Conservation (phyloP, 2,888 invertebrate species). For the Ennomos fuscantarius region DNA sequence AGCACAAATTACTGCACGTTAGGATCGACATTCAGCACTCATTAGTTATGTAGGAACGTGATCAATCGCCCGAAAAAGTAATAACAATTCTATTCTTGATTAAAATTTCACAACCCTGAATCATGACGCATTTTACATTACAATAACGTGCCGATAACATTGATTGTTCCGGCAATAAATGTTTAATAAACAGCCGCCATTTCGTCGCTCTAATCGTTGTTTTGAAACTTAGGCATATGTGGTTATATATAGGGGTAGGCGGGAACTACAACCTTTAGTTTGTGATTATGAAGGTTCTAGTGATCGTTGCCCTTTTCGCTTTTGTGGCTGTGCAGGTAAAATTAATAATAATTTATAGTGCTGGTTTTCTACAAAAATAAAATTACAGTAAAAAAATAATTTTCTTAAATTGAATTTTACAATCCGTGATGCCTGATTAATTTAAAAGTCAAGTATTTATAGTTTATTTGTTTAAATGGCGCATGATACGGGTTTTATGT, state of each 20-base stretch:
- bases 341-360: not conserved
- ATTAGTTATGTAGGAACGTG: conserved; percentile 1
- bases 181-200: conserved; percentile 37
- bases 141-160: conserved; percentile 30
- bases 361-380: no score
- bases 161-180: conserved; percentile 35
- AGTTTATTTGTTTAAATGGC: not conserved
- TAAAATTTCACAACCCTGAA: conserved; percentile 13
- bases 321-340: conserved; percentile 71
- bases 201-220: conserved; percentile 24
- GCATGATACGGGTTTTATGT: no score
- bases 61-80: not conserved
- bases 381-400: no score
- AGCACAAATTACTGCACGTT: no score
- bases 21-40: no score
- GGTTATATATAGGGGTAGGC: conserved; percentile 59
- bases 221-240: conserved; percentile 34
- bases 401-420: conserved; percentile 4
- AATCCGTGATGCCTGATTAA: not conserved
- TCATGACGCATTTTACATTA: conserved; percentile 22
- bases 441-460: no score
- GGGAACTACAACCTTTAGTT: conserved; percentile 12
- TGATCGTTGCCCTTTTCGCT: conserved; percentile 62
- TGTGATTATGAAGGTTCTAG: conserved; percentile 64
- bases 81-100: not conserved